phyloP scores from a whole-genome alignment of 2,797 vertebrate genomes.

The Echiichthys vipera region DNA sequence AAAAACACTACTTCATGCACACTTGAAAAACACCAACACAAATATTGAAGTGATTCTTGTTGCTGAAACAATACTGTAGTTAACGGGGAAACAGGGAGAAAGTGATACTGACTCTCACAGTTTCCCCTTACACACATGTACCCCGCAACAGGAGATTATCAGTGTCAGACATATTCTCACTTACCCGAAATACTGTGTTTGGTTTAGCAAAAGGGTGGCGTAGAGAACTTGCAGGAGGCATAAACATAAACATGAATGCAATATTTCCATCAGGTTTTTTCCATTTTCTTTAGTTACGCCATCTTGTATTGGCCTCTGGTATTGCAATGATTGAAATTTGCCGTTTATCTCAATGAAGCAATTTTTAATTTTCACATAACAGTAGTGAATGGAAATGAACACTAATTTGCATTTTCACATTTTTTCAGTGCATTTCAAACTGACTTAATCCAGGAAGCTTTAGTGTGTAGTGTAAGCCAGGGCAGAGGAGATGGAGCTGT shows the following conservation, averaged over 20 bases:
- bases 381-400: too few species aligned
- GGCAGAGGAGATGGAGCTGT: slow-evolving; percentile 41
- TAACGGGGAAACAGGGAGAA: not conserved
- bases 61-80: not conserved
- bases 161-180: too few species aligned
- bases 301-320: not conserved
- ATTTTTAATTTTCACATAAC: too few species aligned
- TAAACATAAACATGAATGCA: too few species aligned
- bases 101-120: not conserved
- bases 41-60: not conserved
- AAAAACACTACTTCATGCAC: not conserved
- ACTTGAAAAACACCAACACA: not conserved
- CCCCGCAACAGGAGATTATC: too few species aligned
- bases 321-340: too few species aligned
- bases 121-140: too few species aligned
- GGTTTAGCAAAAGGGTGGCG: too few species aligned
- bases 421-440: not conserved
- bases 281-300: not conserved
- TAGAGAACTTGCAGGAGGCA: too few species aligned
- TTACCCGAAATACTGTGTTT: too few species aligned
- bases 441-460: slow-evolving; percentile 25
- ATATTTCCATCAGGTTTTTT: not conserved
- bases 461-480: slow-evolving; percentile 24
- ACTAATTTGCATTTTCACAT: too few species aligned
- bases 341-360: too few species aligned